A percentile compares a stretch with the other conserved stretches of the same genome.
Evolutionary conservation across 2,113 vertebrate species (phyloP).

Genomic region (Hassar affinis): DNA sequence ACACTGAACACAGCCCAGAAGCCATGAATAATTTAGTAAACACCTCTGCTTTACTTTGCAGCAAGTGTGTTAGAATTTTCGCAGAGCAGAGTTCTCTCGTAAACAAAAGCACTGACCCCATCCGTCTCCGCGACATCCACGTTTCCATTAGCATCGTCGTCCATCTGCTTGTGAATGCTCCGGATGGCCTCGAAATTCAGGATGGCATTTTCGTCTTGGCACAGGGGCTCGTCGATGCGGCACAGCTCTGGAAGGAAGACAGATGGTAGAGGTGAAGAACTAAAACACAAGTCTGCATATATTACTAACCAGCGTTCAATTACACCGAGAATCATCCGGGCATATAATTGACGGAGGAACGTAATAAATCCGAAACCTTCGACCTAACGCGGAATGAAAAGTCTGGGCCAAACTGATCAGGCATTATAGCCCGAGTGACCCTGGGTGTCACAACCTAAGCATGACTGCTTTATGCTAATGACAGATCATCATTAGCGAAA

Average conservation of each 20-base stretch:
- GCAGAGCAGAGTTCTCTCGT: background rate
- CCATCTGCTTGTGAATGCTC: conserved; percentile 97
- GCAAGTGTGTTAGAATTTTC: background rate
- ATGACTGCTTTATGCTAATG: background rate
- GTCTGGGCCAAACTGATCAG: background rate
- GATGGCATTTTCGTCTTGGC: conserved; percentile 82
- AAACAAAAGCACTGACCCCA: conserved; percentile 74
- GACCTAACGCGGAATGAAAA: background rate
- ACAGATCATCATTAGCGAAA: background rate
- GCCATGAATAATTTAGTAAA: conserved; percentile 26
- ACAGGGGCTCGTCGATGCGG: conserved; percentile 83
- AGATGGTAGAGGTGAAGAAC: background rate
- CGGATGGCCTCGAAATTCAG: conserved; percentile 92
- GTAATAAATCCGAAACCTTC: background rate
- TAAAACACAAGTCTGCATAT: background rate
- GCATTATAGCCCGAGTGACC: background rate
- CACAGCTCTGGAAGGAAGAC: conserved; percentile 81
- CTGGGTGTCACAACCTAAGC: background rate
- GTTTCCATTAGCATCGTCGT: conserved; percentile 94
- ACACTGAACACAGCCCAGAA: conserved; percentile 1
- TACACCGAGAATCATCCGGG: background rate
- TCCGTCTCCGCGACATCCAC: conserved; percentile 92
- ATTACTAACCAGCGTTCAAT: background rate
- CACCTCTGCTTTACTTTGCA: background rate
- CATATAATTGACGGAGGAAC: background rate